Percentiles rank a stretch among this genome's conserved stretches.
These are phyloP conservation scores for Anthonomus grandis DNA, from an alignment of 1,140 invertebrate genomes.

Conservation along the genomic window DNA sequence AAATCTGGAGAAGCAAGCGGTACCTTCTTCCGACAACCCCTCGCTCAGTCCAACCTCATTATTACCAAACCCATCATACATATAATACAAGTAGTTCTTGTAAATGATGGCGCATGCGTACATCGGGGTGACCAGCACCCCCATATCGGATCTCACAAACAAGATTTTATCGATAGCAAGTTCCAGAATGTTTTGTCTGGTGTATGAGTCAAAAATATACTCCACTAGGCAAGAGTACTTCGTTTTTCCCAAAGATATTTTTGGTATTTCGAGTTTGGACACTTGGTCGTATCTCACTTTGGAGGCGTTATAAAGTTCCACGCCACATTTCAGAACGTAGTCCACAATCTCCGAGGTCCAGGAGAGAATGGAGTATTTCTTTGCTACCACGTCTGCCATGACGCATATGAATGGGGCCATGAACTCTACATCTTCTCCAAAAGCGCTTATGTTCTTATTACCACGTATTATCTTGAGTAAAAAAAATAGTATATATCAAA, in stretches of 20 bases:
- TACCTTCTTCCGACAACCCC: slow-evolving; percentile 44
- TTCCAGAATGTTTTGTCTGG: slow-evolving; percentile 35
- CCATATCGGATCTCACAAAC: slow-evolving; percentile 49
- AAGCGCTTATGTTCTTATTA: slow-evolving; percentile 43
- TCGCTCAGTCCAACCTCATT: slow-evolving; percentile 53
- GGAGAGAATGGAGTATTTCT: slow-evolving; percentile 52
- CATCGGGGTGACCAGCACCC: slow-evolving; percentile 52
- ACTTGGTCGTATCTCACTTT: slow-evolving; percentile 47
- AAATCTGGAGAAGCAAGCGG: slow-evolving; percentile 52
- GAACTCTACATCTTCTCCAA: slow-evolving; percentile 41
- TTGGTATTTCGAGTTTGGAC: slow-evolving; percentile 39
- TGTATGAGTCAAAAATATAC: slow-evolving; percentile 37
- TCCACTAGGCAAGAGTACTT: slow-evolving; percentile 36
- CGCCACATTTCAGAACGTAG: slow-evolving; percentile 51
- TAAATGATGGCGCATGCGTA: slow-evolving; percentile 54
- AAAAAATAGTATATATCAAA: neutral
- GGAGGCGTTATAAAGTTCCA: slow-evolving; percentile 49
- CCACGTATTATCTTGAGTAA: slow-evolving; percentile 51
- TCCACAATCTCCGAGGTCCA: slow-evolving; percentile 53
- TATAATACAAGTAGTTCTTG: slow-evolving; percentile 52
- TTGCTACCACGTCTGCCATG: slow-evolving; percentile 54
- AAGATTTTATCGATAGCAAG: slow-evolving; percentile 35
- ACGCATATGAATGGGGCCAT: slow-evolving; percentile 53
- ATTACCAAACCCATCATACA: slow-evolving; percentile 52
- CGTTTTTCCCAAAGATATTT: slow-evolving; percentile 38